These are phyloP conservation scores for Conger conger DNA, from an alignment of 2,113 vertebrate genomes.

Conservation along the genomic window DNA sequence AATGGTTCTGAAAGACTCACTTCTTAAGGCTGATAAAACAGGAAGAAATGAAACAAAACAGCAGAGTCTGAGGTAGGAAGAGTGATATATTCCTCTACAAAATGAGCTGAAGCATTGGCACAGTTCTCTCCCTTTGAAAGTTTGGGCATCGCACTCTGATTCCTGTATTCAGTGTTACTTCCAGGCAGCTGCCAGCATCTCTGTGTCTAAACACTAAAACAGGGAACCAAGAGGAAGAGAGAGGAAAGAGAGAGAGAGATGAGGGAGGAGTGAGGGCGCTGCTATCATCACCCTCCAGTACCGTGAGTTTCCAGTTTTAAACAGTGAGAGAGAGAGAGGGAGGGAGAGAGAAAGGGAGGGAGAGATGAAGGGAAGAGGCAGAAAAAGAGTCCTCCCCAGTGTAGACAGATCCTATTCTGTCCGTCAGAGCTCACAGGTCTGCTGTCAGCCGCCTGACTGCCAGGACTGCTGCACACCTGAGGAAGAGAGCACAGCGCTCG, in stretches of 20 bases:
- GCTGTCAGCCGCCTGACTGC: neutral
- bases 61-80: neutral
- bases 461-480: neutral
- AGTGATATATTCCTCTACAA: neutral
- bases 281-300: neutral
- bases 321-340: neutral
- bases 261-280: neutral
- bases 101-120: neutral
- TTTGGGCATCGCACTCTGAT: neutral
- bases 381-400: neutral
- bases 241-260: neutral
- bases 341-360: neutral
- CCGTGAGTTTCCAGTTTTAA: slow-evolving; percentile 1
- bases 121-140: neutral
- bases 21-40: neutral
- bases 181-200: slow-evolving; percentile 5
- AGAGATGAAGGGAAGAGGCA: neutral
- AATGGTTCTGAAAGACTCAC: neutral
- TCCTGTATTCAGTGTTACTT: neutral
- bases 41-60: neutral
- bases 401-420: neutral
- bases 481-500: neutral
- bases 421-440: neutral
- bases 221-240: neutral
- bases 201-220: neutral